Percentiles rank a stretch among this genome's conserved stretches.
phyloP scores from a whole-genome alignment of 1,140 invertebrate genomes.

The Choristoneura fumiferana region DNA sequence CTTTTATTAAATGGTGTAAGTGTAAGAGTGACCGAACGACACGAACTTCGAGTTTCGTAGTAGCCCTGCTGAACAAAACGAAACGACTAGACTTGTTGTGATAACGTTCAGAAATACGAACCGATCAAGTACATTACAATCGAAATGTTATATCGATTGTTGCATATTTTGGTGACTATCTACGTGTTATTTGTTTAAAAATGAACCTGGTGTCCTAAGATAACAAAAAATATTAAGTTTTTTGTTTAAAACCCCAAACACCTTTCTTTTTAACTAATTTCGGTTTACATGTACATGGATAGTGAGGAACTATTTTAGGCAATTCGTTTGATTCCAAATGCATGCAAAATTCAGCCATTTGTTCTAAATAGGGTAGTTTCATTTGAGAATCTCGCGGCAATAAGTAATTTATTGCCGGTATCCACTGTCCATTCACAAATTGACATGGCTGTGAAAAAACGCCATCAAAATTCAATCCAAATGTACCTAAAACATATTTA shows the following conservation, averaged over 20 bases:
- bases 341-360: constrained; percentile 53
- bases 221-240: too few relatives aligned
- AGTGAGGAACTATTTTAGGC: constrained; percentile 36
- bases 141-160: not conserved
- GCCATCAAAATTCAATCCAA: constrained; percentile 66
- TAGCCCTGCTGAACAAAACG: constrained; percentile 15
- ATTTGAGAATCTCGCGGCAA: constrained; percentile 55
- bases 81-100: constrained; percentile 5
- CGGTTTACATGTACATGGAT: constrained; percentile 34
- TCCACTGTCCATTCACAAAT: constrained; percentile 61
- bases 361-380: constrained; percentile 49
- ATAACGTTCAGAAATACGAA: constrained; percentile 15
- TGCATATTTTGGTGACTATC: too few relatives aligned
- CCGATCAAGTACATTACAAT: constrained; percentile 20
- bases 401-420: constrained; percentile 57
- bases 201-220: too few relatives aligned
- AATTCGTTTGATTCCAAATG: constrained; percentile 43
- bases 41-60: too few relatives aligned
- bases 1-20: too few relatives aligned
- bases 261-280: constrained; percentile 28
- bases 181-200: too few relatives aligned
- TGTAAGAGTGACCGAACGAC: too few relatives aligned
- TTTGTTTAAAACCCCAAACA: constrained; percentile 16
- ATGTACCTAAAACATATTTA: constrained; percentile 57
- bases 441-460: constrained; percentile 75